phyloP scores from a whole-genome alignment of 1,140 invertebrate genomes.

The Anoplolepis gracilipes region DNA sequence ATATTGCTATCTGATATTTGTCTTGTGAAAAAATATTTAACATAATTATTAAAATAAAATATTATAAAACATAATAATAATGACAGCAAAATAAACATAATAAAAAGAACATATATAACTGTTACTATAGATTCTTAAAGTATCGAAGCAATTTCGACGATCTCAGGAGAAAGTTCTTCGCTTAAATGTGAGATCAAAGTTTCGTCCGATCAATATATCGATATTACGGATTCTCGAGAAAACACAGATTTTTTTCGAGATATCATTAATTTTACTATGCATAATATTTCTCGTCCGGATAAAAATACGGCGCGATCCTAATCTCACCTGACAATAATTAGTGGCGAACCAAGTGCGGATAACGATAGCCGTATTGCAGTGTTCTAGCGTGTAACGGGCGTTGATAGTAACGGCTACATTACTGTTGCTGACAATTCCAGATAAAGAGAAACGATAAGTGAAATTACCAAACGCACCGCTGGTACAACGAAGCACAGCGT shows the following conservation, averaged over 20 bases:
- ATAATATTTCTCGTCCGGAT: neutral
- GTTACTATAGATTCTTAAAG: neutral
- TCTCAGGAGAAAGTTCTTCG: neutral
- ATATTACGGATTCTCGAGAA: neutral
- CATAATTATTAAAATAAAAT: slow-evolving; percentile 46
- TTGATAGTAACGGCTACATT: slow-evolving; percentile 29
- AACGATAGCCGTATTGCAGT: slow-evolving; percentile 39
- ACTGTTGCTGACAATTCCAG: slow-evolving; percentile 38
- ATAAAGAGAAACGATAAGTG: slow-evolving; percentile 39
- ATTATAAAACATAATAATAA: slow-evolving; percentile 15
- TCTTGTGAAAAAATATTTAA: slow-evolving; percentile 14
- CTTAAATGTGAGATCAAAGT: neutral
- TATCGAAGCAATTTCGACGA: no score
- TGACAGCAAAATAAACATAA: neutral
- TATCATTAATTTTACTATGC: neutral
- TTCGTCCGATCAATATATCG: neutral
- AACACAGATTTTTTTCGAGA: neutral
- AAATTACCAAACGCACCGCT: slow-evolving; percentile 27
- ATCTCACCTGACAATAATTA: slow-evolving; percentile 34
- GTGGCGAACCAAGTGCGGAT: slow-evolving; percentile 9
- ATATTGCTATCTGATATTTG: neutral
- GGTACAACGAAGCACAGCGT: no score
- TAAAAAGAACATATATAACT: slow-evolving; percentile 14
- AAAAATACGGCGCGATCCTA: neutral
- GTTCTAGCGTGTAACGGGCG: neutral